A percentile compares a stretch with the other conserved stretches of the same genome.
These are phyloP conservation scores for Apomyelois bistriatella DNA, from an alignment of 2,888 invertebrate genomes.

Conservation along the genomic window DNA sequence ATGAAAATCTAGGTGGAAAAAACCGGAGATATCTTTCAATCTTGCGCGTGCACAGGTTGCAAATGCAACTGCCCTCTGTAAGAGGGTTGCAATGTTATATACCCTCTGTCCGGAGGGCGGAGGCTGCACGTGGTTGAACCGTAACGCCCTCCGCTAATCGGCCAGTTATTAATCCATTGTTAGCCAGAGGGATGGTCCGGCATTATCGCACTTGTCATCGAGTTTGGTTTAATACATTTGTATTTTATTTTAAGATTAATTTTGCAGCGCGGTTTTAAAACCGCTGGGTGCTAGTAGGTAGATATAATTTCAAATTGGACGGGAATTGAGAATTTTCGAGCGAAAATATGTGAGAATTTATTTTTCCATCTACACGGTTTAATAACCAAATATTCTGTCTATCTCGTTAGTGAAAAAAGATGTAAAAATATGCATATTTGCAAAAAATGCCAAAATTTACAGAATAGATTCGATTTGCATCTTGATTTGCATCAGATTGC, in stretches of 20 bases:
- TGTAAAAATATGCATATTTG: too few relatives aligned
- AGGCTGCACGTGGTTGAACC: conserved; percentile 25
- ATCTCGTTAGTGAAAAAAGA: too few relatives aligned
- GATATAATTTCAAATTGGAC: neutral
- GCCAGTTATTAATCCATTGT: conserved; percentile 47
- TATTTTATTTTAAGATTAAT: neutral
- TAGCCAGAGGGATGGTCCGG: conserved; percentile 21
- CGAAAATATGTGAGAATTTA: too few relatives aligned
- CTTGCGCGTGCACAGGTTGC: conserved; percentile 21
- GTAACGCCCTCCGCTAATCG: conserved; percentile 43
- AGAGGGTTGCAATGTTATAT: conserved; percentile 16
- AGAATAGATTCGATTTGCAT: too few relatives aligned
- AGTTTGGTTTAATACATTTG: neutral
- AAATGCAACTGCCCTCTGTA: conserved; percentile 12
- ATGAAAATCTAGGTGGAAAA: too few relatives aligned
- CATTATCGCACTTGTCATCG: conserved; percentile 1
- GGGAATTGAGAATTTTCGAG: too few relatives aligned
- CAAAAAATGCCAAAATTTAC: too few relatives aligned
- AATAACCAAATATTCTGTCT: too few relatives aligned
- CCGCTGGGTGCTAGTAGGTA: neutral
- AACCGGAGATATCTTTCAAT: neutral
- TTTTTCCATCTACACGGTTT: too few relatives aligned
- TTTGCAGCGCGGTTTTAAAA: too few relatives aligned
- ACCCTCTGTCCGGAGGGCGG: conserved; percentile 31
- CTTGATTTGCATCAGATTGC: too few relatives aligned